These are phyloP conservation scores for Telmatherina bonti DNA, from an alignment of 2,797 vertebrate genomes.

Conservation along the genomic window DNA sequence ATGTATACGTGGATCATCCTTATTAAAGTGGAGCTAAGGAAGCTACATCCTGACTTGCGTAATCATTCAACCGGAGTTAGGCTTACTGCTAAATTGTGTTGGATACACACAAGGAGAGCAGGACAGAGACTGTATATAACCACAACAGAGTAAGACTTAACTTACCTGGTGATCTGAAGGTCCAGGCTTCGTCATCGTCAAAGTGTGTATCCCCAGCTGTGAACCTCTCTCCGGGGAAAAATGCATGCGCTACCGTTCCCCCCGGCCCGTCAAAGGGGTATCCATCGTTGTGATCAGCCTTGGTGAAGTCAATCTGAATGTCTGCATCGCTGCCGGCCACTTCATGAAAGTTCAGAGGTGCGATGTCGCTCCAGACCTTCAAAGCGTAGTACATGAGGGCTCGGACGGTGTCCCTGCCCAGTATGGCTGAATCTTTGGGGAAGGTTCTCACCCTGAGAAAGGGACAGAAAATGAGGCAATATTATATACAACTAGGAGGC, in stretches of 20 bases:
- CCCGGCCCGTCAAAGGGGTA: slow-evolving; percentile 96
- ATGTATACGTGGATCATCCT: too few relatives aligned
- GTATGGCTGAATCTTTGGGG: slow-evolving; percentile 87
- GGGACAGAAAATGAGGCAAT: background rate
- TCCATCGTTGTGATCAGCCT: slow-evolving; percentile 89
- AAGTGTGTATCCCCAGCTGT: slow-evolving; percentile 94
- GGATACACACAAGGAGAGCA: too few relatives aligned
- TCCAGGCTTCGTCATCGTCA: slow-evolving; percentile 95
- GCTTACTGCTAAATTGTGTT: too few relatives aligned
- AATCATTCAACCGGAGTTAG: too few relatives aligned
- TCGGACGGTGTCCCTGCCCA: slow-evolving; percentile 93
- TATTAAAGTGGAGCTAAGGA: too few relatives aligned
- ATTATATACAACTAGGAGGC: slow-evolving; percentile 1
- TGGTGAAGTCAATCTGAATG: slow-evolving; percentile 97
- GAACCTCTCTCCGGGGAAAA: slow-evolving; percentile 92
- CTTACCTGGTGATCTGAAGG: slow-evolving; percentile 93
- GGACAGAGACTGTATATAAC: background rate
- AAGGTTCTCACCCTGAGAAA: slow-evolving; percentile 88
- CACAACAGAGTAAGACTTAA: background rate
- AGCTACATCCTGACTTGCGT: too few relatives aligned
- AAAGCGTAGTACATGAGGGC: slow-evolving; percentile 97
- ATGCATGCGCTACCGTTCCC: slow-evolving; percentile 94
- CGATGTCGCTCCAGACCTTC: slow-evolving; percentile 97
- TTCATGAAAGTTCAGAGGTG: slow-evolving; percentile 94
- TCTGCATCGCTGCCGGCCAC: slow-evolving; percentile 92